phyloP scores from a whole-genome alignment of 2,888 invertebrate species.

The Bruchidius siliquastri region DNA sequence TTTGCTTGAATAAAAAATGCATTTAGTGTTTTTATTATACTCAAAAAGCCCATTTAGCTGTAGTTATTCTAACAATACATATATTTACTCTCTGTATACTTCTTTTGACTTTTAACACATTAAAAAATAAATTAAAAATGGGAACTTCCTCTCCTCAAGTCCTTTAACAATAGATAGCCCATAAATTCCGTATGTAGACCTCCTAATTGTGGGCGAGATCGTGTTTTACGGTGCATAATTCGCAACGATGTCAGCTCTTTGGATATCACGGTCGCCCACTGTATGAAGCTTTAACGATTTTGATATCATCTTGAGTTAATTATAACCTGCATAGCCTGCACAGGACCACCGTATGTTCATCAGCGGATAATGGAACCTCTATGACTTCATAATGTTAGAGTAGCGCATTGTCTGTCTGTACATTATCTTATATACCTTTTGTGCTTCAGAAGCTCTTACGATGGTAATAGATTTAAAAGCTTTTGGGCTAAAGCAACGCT shows the following conservation, averaged over 20 bases:
- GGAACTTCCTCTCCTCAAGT: too few species aligned
- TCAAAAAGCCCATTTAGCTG: too few species aligned
- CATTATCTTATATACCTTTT: neutral
- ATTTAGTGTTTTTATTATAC: too few species aligned
- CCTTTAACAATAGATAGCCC: too few species aligned
- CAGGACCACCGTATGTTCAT: neutral
- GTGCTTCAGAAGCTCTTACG: neutral
- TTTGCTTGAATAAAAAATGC: too few species aligned
- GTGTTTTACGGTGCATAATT: neutral
- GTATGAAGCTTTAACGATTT: neutral
- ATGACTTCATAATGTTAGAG: neutral
- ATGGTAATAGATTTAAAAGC: neutral
- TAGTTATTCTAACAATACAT: too few species aligned
- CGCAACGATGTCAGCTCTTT: neutral
- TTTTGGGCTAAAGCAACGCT: neutral
- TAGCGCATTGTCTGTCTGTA: neutral
- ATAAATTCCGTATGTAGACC: neutral
- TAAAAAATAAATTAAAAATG: too few species aligned
- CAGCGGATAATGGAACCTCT: neutral
- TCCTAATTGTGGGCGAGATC: neutral
- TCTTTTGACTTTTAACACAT: too few species aligned
- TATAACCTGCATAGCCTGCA: neutral
- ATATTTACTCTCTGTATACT: too few species aligned
- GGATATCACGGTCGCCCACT: neutral
- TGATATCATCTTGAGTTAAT: neutral